Base-by-base conservation (phyloP, 1,140 invertebrate genomes). In the Dryas iulia region DNA sequence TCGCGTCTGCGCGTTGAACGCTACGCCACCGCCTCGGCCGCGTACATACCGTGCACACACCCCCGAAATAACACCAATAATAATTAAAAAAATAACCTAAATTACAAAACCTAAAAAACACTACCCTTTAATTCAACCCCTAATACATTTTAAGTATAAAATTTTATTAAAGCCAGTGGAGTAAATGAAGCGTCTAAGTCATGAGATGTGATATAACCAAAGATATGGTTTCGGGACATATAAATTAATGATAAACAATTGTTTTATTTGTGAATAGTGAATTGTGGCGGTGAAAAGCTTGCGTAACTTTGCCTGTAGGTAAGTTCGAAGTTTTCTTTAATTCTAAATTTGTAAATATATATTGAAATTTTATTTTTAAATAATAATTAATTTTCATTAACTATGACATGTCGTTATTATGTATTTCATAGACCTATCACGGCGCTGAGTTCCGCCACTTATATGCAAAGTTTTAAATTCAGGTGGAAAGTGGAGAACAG, bases 1-100 rank as follows among this genome's bases (percentile, higher is more conserved):
- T 69, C 82, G 76, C 84, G 84, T 81, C 61, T 66, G 84, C 84
- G 81, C 84, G 73, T 30, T 28, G 24, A 54, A 11, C 39, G 56
- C 78, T 66, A 66, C 66, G 67, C 72, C 80, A 76, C 76, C 78
- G 77, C 75, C 83, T 77, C 74, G 66, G 69, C 72, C 79, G 74
- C 76, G 71, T 66, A 53, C 54, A 65, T 30, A 73, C 23, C 66
- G 57, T 58, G 62, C 58, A 26, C 62, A 67, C 66, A 69, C 65
- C 65, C 70, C 47, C 52, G 24, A 47, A 63, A 68, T 31, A 63
- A 72, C 28, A 70, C 52, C 35, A 56, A 30, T 31, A 62, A 53
- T 39, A 30, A 52, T 39, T 39, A 52, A 30, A 60, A 59, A 26
- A 62, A 62, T 62, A 53, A 62, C 47, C 21, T 26, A 54, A 62